Conservation (phyloP, 2,113 vertebrate species). For the Sinocyclocheilus maitianheensis region DNA sequence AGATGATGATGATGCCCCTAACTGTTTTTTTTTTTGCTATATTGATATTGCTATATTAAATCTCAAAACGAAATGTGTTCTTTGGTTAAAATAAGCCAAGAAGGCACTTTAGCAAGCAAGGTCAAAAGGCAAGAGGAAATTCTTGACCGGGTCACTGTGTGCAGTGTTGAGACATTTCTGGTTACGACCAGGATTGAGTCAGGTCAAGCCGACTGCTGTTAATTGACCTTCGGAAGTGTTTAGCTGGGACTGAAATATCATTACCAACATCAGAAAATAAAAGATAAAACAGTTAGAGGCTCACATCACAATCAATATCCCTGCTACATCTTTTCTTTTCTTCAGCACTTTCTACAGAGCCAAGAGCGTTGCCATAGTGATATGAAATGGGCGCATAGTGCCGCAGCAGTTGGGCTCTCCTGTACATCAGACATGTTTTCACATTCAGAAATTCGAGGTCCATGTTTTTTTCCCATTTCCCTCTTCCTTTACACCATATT, state of each 20-base stretch:
- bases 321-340: slow-evolving; percentile 51
- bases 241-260: slow-evolving; percentile 66
- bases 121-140: slow-evolving; percentile 49
- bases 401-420: slow-evolving; percentile 50
- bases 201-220: slow-evolving; percentile 62
- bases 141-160: background rate
- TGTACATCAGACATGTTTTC: slow-evolving; percentile 42
- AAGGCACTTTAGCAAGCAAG: slow-evolving; percentile 12
- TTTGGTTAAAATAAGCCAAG: background rate
- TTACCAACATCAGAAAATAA: slow-evolving; percentile 68
- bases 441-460: slow-evolving; percentile 30
- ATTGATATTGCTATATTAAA: too few species aligned
- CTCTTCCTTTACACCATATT: slow-evolving; percentile 9
- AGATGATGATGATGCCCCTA: too few species aligned
- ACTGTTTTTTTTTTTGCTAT: too few species aligned
- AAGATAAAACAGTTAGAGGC: slow-evolving; percentile 61
- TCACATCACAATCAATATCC: slow-evolving; percentile 72
- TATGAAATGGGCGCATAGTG: slow-evolving; percentile 69
- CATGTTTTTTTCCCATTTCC: slow-evolving; percentile 6
- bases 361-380: slow-evolving; percentile 75
- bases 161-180: slow-evolving; percentile 25
- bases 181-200: slow-evolving; percentile 27
- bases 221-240: slow-evolving; percentile 62
- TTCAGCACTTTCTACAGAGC: slow-evolving; percentile 54
- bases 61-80: too few species aligned